Conservation (phyloP, 2,797 vertebrate species). For the Xenentodon cancila region DNA sequence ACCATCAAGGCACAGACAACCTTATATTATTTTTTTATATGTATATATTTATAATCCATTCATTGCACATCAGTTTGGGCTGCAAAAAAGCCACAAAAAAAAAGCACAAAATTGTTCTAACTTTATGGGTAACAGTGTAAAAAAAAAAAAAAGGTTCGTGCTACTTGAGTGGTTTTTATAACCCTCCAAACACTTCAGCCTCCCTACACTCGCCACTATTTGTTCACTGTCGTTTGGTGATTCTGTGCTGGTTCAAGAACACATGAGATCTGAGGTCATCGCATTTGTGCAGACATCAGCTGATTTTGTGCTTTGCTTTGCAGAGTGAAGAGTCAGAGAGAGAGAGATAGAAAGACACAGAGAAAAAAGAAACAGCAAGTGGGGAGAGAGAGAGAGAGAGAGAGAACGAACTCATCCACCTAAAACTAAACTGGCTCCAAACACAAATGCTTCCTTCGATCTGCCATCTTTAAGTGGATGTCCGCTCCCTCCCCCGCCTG, state of each 20-base stretch:
- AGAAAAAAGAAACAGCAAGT: conserved; percentile 15
- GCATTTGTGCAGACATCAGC: conserved; percentile 71
- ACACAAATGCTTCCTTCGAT: conserved; percentile 26
- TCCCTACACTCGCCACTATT: conserved; percentile 17
- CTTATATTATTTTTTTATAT: too few species aligned
- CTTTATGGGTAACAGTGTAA: too few species aligned
- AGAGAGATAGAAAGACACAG: conserved; percentile 30
- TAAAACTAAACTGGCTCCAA: conserved; percentile 41
- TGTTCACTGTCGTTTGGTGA: conserved; percentile 32
- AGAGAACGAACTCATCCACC: conserved; percentile 55
- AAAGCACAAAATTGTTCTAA: too few species aligned
- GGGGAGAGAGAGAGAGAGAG: conserved; percentile 15
- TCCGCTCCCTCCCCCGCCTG: conserved; percentile 26
- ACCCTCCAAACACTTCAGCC: conserved; percentile 16
- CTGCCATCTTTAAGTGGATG: conserved; percentile 38
- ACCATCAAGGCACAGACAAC: too few species aligned
- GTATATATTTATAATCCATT: too few species aligned
- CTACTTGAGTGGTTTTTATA: conserved; percentile 12
- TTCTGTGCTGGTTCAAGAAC: conserved; percentile 50
- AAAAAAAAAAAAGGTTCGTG: too few species aligned
- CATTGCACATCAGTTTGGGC: too few species aligned
- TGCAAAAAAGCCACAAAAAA: too few species aligned
- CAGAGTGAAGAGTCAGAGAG: conserved; percentile 27
- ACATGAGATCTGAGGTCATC: conserved; percentile 49
- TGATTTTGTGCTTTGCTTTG: conserved; percentile 58